A percentile compares a stretch with the other conserved stretches of the same genome.
These are phyloP conservation scores for Hipparchia sbordonii DNA, from an alignment of 2,888 invertebrate genomes.

Conservation along the genomic window DNA sequence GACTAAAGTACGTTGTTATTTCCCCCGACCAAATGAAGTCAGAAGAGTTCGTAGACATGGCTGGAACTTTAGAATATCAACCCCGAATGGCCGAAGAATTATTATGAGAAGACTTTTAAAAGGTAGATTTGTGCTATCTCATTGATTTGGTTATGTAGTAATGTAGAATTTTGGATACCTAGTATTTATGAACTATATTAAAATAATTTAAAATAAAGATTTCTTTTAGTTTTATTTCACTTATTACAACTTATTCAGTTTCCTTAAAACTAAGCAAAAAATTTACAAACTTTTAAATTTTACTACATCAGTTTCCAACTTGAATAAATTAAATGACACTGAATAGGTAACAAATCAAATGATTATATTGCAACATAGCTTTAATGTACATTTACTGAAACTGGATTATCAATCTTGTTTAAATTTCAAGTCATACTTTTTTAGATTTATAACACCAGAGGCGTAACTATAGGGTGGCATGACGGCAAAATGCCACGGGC, in stretches of 20 bases:
- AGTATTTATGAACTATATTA: neutral
- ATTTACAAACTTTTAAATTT: constrained; percentile 24
- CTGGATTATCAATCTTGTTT: neutral
- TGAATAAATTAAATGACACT: neutral
- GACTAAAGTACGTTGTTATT: constrained; percentile 85
- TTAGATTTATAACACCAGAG: neutral
- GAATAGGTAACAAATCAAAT: neutral
- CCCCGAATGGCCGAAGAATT: constrained; percentile 85
- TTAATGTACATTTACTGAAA: neutral
- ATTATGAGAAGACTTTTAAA: constrained; percentile 90
- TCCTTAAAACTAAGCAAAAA: constrained; percentile 22
- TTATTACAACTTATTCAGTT: constrained; percentile 13
- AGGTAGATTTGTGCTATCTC: constrained; percentile 86
- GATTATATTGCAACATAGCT: neutral
- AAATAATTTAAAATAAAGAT: constrained; percentile 29
- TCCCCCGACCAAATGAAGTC: constrained; percentile 89
- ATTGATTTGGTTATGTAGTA: constrained; percentile 68
- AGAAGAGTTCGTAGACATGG: constrained; percentile 88
- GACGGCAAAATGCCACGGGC: too few relatives aligned
- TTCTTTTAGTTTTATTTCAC: constrained; percentile 18
- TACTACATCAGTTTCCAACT: neutral
- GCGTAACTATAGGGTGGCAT: too few relatives aligned
- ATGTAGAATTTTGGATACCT: neutral
- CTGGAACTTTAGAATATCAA: constrained; percentile 87
- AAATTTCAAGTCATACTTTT: neutral